Evolutionary conservation across 2,113 vertebrate genomes (phyloP).

Genomic region (Calyptomena viridis): DNA sequence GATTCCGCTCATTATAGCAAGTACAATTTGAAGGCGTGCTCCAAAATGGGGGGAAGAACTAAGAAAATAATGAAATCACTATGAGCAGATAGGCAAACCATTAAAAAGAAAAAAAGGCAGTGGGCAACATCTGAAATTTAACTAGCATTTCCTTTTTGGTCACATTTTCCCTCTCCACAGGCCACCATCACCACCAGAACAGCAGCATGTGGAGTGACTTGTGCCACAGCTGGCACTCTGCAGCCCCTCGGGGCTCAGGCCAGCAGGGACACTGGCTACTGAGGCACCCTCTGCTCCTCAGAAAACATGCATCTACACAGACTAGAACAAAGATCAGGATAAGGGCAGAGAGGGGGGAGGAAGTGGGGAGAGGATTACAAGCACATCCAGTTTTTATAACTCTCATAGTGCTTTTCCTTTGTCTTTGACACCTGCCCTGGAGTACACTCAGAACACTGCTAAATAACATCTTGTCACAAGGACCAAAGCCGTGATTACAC

Average conservation of each 20-base stretch:
- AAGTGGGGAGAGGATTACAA: not conserved
- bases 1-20: not conserved
- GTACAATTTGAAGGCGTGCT: not conserved
- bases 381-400: not conserved
- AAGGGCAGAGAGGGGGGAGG: not conserved
- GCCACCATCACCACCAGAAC: not conserved
- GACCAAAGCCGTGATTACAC: not conserved
- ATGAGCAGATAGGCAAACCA: not conserved
- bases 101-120: not conserved
- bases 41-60: rapidly evolving
- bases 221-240: not conserved
- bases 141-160: not conserved
- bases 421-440: not conserved
- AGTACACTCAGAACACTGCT: not conserved
- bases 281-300: not conserved
- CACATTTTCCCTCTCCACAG: not conserved
- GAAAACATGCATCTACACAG: rapidly evolving
- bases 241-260: rapidly evolving
- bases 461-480: not conserved
- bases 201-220: not conserved
- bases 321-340: not conserved
- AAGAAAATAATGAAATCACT: not conserved
- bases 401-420: not conserved
- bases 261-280: not conserved
- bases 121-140: not conserved